Evolutionary conservation across 2,113 vertebrate genomes (phyloP).

Genomic region (Carassius gibelio): DNA sequence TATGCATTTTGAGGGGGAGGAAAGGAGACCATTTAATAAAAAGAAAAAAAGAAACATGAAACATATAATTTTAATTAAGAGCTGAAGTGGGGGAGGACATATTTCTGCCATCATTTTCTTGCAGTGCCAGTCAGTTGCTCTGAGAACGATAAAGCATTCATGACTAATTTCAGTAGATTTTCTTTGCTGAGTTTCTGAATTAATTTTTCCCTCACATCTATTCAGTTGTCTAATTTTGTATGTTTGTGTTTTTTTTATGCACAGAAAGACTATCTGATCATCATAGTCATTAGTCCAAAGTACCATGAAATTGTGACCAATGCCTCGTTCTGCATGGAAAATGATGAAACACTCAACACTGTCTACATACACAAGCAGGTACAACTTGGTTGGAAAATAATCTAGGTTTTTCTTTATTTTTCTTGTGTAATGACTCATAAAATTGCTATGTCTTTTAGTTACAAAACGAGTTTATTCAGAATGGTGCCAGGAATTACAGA

Average conservation of each 20-base stretch:
- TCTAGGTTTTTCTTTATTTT: neutral
- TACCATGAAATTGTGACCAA: slow-evolving; percentile 77
- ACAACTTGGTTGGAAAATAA: neutral
- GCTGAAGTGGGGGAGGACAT: neutral
- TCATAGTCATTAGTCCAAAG: slow-evolving; percentile 83
- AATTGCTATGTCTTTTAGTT: slow-evolving; percentile 64
- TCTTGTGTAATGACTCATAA: neutral
- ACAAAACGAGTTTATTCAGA: slow-evolving; percentile 82
- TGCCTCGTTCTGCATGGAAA: slow-evolving; percentile 64
- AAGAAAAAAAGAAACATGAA: neutral
- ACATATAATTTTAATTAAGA: slow-evolving; percentile 6
- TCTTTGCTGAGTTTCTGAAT: neutral
- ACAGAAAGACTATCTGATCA: slow-evolving; percentile 82
- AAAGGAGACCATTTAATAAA: neutral
- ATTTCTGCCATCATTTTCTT: neutral
- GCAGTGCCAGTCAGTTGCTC: too few relatives aligned
- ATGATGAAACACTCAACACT: slow-evolving; percentile 78
- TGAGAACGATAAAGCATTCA: neutral
- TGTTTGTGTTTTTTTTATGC: neutral
- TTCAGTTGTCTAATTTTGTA: neutral
- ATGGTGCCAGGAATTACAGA: slow-evolving; percentile 81
- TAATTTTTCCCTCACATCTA: neutral
- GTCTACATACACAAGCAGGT: slow-evolving; percentile 78
- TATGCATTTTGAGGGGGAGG: neutral
- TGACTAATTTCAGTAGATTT: neutral